Percentiles rank a stretch among this genome's conserved stretches.
These are phyloP conservation scores for Eulacestoma nigropectus DNA, from an alignment of 2,113 vertebrate species.

Conservation along the genomic window DNA sequence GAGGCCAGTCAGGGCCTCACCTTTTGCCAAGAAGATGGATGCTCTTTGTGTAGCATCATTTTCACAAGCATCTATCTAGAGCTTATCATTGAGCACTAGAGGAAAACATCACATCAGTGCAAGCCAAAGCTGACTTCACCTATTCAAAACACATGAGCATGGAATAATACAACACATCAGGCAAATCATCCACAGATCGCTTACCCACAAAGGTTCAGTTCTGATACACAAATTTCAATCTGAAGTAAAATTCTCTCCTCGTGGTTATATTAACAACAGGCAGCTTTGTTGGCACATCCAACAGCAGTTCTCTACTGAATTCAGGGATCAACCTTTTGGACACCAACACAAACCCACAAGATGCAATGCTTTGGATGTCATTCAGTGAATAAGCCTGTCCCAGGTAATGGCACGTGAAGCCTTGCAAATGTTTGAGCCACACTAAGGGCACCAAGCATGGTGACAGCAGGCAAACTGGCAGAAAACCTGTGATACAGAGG, in stretches of 20 bases:
- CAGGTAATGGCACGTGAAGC: rapidly evolving
- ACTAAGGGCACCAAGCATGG: neutral
- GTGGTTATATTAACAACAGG: neutral
- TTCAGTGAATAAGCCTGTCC: rapidly evolving
- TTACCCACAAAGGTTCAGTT: neutral
- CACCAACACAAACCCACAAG: neutral
- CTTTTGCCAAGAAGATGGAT: neutral
- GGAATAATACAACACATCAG: neutral
- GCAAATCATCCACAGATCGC: rapidly evolving
- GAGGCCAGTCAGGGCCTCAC: neutral
- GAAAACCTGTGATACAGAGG: rapidly evolving
- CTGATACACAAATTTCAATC: neutral
- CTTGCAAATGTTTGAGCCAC: neutral
- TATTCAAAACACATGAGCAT: neutral
- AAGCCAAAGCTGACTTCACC: neutral
- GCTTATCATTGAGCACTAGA: neutral
- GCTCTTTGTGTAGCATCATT: neutral
- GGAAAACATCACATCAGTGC: neutral
- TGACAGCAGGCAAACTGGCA: neutral
- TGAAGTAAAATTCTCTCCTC: neutral
- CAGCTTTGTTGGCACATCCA: neutral
- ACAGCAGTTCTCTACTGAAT: neutral
- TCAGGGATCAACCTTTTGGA: neutral
- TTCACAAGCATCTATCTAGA: neutral
- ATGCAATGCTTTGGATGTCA: rapidly evolving